Conservation (phyloP, 2,888 invertebrate genomes). For the Tethea ocularis region DNA sequence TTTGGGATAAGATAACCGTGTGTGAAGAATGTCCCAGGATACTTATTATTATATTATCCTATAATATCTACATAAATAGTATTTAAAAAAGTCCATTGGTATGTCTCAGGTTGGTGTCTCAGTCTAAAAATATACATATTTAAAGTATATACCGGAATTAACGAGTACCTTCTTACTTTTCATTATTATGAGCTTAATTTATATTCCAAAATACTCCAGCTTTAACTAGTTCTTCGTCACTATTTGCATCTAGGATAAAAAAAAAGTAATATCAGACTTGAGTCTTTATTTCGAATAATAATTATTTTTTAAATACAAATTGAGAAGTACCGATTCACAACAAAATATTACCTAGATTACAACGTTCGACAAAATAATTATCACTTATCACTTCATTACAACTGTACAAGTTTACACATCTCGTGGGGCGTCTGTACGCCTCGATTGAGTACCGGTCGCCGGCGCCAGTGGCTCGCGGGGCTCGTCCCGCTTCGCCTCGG, state of each 20-base stretch:
- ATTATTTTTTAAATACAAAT: constrained; percentile 81
- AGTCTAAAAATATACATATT: no score
- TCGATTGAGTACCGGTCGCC: constrained; percentile 5
- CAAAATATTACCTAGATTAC: constrained; percentile 78
- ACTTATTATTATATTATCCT: no score
- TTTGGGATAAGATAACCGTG: no score
- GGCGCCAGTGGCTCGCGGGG: constrained; percentile 19
- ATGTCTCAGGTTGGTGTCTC: no score
- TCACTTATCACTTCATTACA: constrained; percentile 79
- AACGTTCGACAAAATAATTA: constrained; percentile 76
- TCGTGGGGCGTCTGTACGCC: constrained; percentile 21
- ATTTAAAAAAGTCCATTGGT: no score
- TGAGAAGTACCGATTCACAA: constrained; percentile 83
- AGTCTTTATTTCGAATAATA: constrained; percentile 80
- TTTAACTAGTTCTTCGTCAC: not conserved
- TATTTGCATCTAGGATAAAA: constrained; percentile 28
- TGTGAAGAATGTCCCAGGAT: no score
- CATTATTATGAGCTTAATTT: no score
- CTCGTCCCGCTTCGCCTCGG: constrained; percentile 13
- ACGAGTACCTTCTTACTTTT: no score
- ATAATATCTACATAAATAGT: no score
- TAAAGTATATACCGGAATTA: no score
- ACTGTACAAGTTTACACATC: constrained; percentile 64
- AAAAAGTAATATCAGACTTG: constrained; percentile 56
- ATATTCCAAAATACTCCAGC: no score